Evolutionary conservation across 2,888 invertebrate species (phyloP), one percentile per base, ranked within the genome.

Genomic region (Morpho deidamia): DNA sequence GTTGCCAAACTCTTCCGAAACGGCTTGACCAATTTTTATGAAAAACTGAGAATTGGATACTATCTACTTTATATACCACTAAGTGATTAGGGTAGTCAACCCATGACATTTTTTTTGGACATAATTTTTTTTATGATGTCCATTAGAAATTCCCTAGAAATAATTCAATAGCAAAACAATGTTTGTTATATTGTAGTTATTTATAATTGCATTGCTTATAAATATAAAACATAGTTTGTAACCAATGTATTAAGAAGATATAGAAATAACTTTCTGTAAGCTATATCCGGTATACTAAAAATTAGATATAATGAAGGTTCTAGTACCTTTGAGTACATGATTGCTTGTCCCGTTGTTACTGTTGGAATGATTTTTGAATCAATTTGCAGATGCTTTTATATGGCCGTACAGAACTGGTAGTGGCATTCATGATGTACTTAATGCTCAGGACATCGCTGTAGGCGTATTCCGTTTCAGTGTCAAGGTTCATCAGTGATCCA

Each of bases 241-340:
- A 14, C 14, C 4, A 14, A 14, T 1, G 4, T 14, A 14, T 14
- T 14, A 14, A 14, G 4, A 14, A 14, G 23, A 23, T 4, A 37
- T 7, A 37, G 8, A 37, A 37, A 37, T 37, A 37, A 37, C 0
- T 1, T 23, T 23, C 23, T 23, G 4, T 23, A 23, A 23, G 35
- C 35, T 37, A 37, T 11, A 9, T 45, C 14, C 12, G 10, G 23
- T 8, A 37, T 7, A 23, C 8, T 14, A 8, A 12, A 8, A 8
- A 44, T 11, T 44, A 35, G n/a, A 4, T n/a, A 23, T 9, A 35
- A 14, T 14, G 14, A 49, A 49, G 3, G 9, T 49, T 35, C 42
- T 49, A 49, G 70, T 82, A 87, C 86, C 86, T 87, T 86, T 70
- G 86, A 68, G 80, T 78, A 88, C 87, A 87, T 86, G 85, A 78